Evolutionary conservation across 2,113 vertebrate genomes (phyloP), one percentile per base, ranked within the genome.

Genomic region (Bostrychus sinensis): DNA sequence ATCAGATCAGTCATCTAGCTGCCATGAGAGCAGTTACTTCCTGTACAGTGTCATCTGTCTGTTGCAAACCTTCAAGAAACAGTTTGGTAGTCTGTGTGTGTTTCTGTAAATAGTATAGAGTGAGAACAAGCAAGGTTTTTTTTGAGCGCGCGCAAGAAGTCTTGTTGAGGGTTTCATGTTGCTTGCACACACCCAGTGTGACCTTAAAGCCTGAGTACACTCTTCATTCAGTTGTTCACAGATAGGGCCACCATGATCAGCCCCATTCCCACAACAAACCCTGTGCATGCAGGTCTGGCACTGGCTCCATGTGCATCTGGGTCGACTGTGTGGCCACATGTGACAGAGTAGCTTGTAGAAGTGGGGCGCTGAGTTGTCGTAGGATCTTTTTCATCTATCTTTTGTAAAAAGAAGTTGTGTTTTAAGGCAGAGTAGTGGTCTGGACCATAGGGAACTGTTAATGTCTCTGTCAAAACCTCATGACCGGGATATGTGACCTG

Each of bases 401-500:
- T 61, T 28, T 16, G 72, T 19, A 89, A 54, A 42, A 32, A 19
- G 75, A 91, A 92, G 78, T 91, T 30, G 26, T 90, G 82, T 19
- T 41, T 86, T 57, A 90, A 28, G 46, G 91, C 91, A 0, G 91
- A 87, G 80, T 67, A 83, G 0, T 7, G 13, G 9, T 87, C 77
- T 0, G 86, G 87, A 10, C 83, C 83, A 7, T 88, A 65, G 0
- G 87, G 88, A 20, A 92, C 17, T 5, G 16, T 58, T 0, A 92
- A 62, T 0, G 70, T 88, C 72, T 84, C 75, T 0, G 66, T 90
- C 48, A 88, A 14, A 23, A 78, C 67, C 54, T 89, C 43, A 25
- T 88, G 83, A 28, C 75, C 86, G 0, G 89, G 86, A 9, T 75
- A 80, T 0, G 63, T 81, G 48, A 92, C 91, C 91, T 92, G 84